Evolutionary conservation across 2,888 invertebrate species (phyloP).

Genomic region (Tenthredo notha): DNA sequence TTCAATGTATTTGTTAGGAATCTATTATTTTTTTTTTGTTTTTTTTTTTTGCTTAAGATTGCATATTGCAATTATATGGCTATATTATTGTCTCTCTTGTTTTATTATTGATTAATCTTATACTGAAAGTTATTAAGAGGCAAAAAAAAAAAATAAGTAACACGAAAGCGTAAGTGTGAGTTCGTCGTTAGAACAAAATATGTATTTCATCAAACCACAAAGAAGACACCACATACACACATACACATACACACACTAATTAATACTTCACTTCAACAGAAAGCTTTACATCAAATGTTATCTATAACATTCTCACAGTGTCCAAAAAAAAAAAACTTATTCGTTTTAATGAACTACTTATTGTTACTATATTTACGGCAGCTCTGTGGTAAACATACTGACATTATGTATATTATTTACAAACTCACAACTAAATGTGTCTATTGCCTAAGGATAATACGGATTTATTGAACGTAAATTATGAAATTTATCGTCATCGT

Average conservation of each 20-base stretch:
- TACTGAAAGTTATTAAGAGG: slow-evolving; percentile 49
- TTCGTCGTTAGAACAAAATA: slow-evolving; percentile 60
- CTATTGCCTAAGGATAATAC: slow-evolving; percentile 28
- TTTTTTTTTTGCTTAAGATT: slow-evolving; percentile 65
- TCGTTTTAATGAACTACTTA: slow-evolving; percentile 18
- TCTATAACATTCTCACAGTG: slow-evolving; percentile 24
- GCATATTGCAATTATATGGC: slow-evolving; percentile 72
- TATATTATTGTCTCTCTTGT: slow-evolving; percentile 71
- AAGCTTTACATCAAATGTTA: slow-evolving; percentile 25
- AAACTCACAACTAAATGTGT: slow-evolving; percentile 32
- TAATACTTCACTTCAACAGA: slow-evolving; percentile 31
- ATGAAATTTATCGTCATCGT: slow-evolving; percentile 28
- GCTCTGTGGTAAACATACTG: slow-evolving; percentile 37
- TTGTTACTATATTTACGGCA: slow-evolving; percentile 37
- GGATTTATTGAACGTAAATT: slow-evolving; percentile 30
- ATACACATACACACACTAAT: slow-evolving; percentile 10
- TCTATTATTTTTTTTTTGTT: slow-evolving; percentile 59
- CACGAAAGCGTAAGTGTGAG: slow-evolving; percentile 60
- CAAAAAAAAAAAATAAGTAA: slow-evolving; percentile 55
- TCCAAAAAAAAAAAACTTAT: slow-evolving; percentile 17
- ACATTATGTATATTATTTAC: slow-evolving; percentile 40
- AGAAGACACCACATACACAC: background rate
- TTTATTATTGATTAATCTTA: slow-evolving; percentile 63
- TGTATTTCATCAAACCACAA: slow-evolving; percentile 54
- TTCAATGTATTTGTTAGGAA: slow-evolving; percentile 72